These are phyloP conservation scores for Xenentodon cancila DNA, from an alignment of 2,797 vertebrate species.

Conservation along the genomic window DNA sequence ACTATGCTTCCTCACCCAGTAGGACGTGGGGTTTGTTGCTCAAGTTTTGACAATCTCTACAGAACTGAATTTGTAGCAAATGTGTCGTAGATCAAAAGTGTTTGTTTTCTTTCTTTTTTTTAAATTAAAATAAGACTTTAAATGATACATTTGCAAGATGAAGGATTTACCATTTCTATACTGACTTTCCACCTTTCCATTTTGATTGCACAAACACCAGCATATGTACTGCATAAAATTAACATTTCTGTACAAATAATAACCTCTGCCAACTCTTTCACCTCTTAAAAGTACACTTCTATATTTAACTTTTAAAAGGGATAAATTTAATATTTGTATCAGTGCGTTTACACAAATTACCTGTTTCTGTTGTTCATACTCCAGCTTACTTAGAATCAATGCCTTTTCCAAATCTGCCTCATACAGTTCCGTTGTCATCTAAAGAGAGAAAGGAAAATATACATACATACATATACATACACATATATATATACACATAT, in stretches of 20 bases:
- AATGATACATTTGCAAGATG: background rate
- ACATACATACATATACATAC: too few species aligned
- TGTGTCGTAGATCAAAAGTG: too few species aligned
- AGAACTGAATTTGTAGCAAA: too few species aligned
- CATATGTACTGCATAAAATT: too few species aligned
- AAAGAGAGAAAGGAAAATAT: conserved; percentile 24
- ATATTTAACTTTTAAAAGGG: background rate
- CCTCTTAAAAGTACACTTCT: background rate
- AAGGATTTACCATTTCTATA: background rate
- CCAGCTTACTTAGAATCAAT: conserved; percentile 92
- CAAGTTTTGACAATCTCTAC: too few species aligned
- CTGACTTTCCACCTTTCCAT: background rate
- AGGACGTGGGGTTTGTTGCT: too few species aligned
- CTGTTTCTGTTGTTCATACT: conserved; percentile 91
- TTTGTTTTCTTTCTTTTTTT: too few species aligned
- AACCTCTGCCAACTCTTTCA: background rate
- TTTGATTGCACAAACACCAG: background rate
- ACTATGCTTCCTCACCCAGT: too few species aligned
- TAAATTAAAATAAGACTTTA: too few species aligned
- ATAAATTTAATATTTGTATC: background rate
- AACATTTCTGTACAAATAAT: background rate
- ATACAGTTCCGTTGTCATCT: conserved; percentile 94
- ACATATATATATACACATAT: too few species aligned
- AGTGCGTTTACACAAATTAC: conserved; percentile 62
- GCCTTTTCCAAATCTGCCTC: conserved; percentile 96